Evolutionary conservation across 1,140 invertebrate genomes (phyloP), one percentile per base, ranked within the genome.

Genomic region (Leptinotarsa lineolata): DNA sequence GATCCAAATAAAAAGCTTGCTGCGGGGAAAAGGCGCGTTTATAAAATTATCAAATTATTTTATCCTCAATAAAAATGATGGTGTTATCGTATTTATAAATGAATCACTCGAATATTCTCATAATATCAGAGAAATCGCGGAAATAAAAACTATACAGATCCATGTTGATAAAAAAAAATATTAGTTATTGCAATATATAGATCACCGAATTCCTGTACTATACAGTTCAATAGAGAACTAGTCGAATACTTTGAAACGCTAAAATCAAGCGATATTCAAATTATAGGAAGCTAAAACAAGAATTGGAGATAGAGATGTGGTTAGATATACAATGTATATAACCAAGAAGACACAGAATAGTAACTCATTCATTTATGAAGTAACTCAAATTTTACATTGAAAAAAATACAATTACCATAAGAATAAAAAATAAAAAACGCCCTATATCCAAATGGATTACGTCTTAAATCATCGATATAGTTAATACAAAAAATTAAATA

Each of bases 51-150:
- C n/a, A n/a, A n/a, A n/a, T n/a, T n/a, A n/a, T n/a, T n/a, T n/a
- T n/a, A n/a, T n/a, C n/a, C n/a, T 67, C 21, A 67, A 67, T 39
- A 67, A 67, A 67, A 67, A 67, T 39, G 65, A 67, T 44, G 30
- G 65, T 16, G 65, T 67, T 16, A 67, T 67, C 20, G 65, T 67
- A 39, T 67, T 67, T 20, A 39, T 67, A 24, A n/a, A 24, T 3
- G 24, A 16, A 16, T 16, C n/a, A n/a, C n/a, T n/a, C n/a, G n/a
- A 30, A 12, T 65, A 21, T 67, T 39, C 13, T 24, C 20, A 67
- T 39, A 39, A 11, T 15, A 67, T 39, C 15, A 67, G 22, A 67
- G 30, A 67, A 16, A 67, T 67, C 39, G 24, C 13, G 15, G 65
- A 67, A 11, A 67, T 67, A 24, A 67, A 44, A 39, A 20, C 39